Evolutionary conservation across 2,113 vertebrate species (phyloP).

Genomic region (Psittacula cyanocephala): DNA sequence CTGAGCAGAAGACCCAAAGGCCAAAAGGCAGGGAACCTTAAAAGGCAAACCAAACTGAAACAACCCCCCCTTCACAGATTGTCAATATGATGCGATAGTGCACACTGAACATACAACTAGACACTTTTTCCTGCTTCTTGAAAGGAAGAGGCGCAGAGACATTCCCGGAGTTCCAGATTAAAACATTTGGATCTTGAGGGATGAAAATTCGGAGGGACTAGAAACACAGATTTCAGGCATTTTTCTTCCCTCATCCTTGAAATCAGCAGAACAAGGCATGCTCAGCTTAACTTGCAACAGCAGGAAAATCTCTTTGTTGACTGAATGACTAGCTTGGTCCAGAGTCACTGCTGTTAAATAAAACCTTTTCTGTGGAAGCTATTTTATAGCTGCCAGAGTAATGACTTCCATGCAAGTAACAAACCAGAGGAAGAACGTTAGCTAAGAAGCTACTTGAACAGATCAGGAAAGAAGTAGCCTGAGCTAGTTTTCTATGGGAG

Average conservation of each 20-base stretch:
- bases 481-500: background rate
- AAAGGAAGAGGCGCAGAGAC: background rate
- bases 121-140: background rate
- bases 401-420: background rate
- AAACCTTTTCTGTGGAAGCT: background rate
- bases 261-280: background rate
- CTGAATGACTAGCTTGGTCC: background rate
- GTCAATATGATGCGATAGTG: background rate
- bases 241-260: background rate
- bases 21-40: background rate
- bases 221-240: background rate
- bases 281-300: background rate
- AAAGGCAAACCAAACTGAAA: background rate
- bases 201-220: background rate
- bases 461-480: background rate
- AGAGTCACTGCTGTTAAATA: background rate
- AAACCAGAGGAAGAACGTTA: background rate
- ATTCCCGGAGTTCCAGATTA: background rate
- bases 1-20: background rate
- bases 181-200: background rate
- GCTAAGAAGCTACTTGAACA: background rate
- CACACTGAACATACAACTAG: background rate
- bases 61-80: background rate
- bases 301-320: background rate
- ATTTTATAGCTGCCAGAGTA: background rate